Base-by-base conservation (phyloP, 2,888 invertebrate genomes). In the Neuroscelio doddi region DNA sequence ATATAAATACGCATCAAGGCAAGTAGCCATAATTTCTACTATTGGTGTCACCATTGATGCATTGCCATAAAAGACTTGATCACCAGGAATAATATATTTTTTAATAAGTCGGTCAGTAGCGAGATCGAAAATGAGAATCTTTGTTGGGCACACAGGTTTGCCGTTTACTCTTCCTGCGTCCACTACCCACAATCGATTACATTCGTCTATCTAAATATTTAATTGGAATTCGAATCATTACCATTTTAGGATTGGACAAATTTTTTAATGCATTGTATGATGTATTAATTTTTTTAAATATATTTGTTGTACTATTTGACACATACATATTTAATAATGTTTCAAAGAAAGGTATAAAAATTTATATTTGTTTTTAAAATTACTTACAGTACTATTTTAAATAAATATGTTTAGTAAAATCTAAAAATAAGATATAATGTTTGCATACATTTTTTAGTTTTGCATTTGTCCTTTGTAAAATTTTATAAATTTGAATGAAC, bases 171-270 rank as follows among this genome's bases (percentile, higher is more conserved):
- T 69, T 1, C 86, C 86, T 1, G 74, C 76, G 67, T 86, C 86
- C 55, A 85, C 76, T 17, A 84, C 70, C 86, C 86, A 86, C 62
- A 86, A 76, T 38, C 86, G 81, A 70, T 84, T 72, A 69, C 82
- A 85, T 53, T 83, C 82, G 74, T 86, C 86, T 62, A 84, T 83
- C 84, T 85, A 70, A 46, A 71, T 65, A 58, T 51, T 61, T 51
- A 57, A 14, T 12, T 39, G 16, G 3, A 14, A 34, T 34, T 12
- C n/a, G n/a, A 34, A 34, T 34, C 12, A 12, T 12, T 14, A 3
- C 14, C 32, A n/a, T 10, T n/a, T 3, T 32, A 32, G n/a, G n/a
- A n/a, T n/a, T n/a, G n/a, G n/a, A n/a, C n/a, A n/a, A n/a, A n/a
- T n/a, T n/a, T n/a, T n/a, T n/a, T n/a, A n/a, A n/a, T n/a, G n/a